Evolutionary conservation across 2,888 invertebrate species (phyloP), one percentile per base, ranked within the genome.

Genomic region (Oxytorus armatus): DNA sequence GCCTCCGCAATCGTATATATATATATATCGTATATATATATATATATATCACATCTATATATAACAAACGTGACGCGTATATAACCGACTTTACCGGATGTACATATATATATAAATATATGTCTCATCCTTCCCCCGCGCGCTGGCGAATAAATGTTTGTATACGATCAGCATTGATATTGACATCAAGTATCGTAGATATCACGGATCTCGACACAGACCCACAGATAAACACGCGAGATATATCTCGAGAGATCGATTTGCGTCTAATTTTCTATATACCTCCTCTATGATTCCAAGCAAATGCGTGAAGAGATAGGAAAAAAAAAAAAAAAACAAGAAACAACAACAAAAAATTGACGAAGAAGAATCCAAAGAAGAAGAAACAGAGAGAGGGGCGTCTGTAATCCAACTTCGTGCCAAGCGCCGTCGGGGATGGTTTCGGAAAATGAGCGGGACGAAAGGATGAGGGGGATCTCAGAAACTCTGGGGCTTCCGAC

Each of bases 391-490:
- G 55, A 51, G n/a, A n/a, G n/a, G n/a, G n/a, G 49, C 63, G 39
- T 29, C 65, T 73, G 84, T 86, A 85, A 86, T 87, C 82, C 82
- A 85, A 86, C 84, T 86, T 80, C 42, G 84, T 85, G 86, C 83
- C 84, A 85, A 85, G 84, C 85, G 85, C 84, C 85, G 83, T 65
- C 83, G 81, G 84, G 85, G 84, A 83, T 84, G 77, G 85, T 81
- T 84, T 86, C 83, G 79, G 86, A 87, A 88, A 88, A 88, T 85
- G 87, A 87, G 86, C 85, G 49, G 63, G 69, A 25, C 44, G 57
- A 57, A 33, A n/a, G n/a, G n/a, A n/a, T n/a, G n/a, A n/a, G 36
- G 16, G 53, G 82, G 83, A 86, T 83, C 84, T 79, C 36, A 66
- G 85, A 82, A 86, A 84, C 84, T 83, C 82, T 75, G 83, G 66